Evolutionary conservation across 2,113 vertebrate genomes (phyloP), one percentile per base, ranked within the genome.

Genomic region (western clawed frog (Xenopus tropicalis)): DNA sequence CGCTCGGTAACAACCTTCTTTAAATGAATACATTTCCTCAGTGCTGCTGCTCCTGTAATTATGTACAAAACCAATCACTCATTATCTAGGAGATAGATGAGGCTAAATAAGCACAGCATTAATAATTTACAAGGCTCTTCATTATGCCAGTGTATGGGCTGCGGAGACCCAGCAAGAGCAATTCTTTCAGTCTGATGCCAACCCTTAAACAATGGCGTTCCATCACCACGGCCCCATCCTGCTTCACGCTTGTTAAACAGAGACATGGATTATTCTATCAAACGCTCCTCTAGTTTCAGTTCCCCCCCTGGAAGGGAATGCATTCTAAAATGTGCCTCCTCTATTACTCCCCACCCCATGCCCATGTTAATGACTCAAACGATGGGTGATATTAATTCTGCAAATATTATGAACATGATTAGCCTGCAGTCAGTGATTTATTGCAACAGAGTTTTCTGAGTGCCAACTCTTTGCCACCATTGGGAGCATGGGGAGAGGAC

Each of bases 21-120:
- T 88, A 87, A 89, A 89, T 89, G 87, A 86, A 81, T 86, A 86
- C 85, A 87, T 93, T 93, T 90, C 90, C 94, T 92, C 87, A 91
- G 94, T 90, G 93, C 93, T 89, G 93, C 91, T 94, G 94, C 93
- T 94, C 85, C 93, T 98, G 96, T 98, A 98, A 98, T 98, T 99
- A 98, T 91, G 94, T 90, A 92, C 95, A 95, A 96, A 91, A 93
- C 94, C 93, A 93, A 91, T 94, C 94, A 97, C 98, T 96, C 95
- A 97, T 99, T 98, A 98, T 94, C 94, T 96, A 96, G 92, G 91
- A 98, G 96, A 99, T 97, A 96, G 94, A 99, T 97, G 96, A 94
- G 96, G 88, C 97, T 98, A 98, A 98, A 98, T 99, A 98, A 98
- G 95, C 94, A 96, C 92, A 88, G 93, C 94, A 98, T 99, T 98